Conservation (phyloP, 2,113 vertebrate genomes). For the Epinephelus lanceolatus region DNA sequence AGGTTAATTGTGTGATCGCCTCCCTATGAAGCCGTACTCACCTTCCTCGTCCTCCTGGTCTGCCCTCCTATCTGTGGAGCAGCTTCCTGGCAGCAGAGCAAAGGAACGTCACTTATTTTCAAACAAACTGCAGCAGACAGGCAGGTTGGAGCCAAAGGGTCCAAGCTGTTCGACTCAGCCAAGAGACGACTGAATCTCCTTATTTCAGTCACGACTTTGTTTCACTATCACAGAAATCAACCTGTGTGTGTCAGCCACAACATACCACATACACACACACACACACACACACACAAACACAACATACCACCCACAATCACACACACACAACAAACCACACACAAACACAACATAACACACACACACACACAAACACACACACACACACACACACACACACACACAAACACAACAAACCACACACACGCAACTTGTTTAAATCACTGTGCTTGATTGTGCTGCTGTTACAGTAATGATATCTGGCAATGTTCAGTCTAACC, state of each 20-base stretch:
- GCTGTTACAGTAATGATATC: too few species aligned
- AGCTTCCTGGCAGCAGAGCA: constrained; percentile 27
- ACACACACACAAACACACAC: too few species aligned
- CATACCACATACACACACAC: too few species aligned
- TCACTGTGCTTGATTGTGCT: too few species aligned
- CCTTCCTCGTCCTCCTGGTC: not conserved
- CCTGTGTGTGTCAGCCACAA: not conserved
- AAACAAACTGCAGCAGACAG: constrained; percentile 57
- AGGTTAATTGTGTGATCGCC: constrained; percentile 17
- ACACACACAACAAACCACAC: too few species aligned
- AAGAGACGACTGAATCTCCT: not conserved
- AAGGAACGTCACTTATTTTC: constrained; percentile 17
- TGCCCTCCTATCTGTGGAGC: constrained; percentile 12
- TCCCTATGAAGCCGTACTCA: not conserved
- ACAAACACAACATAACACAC: not conserved
- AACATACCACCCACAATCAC: too few species aligned
- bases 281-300: not conserved
- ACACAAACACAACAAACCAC: too few species aligned
- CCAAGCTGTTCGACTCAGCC: not conserved
- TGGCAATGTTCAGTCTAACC: too few species aligned
- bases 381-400: too few species aligned
- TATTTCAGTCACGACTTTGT: not conserved
- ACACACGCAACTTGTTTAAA: too few species aligned
- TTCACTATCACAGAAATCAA: not conserved
- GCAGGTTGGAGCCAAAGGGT: constrained; percentile 8